phyloP scores from a whole-genome alignment of 2,797 vertebrate genomes.

The Platyrinchus mystaceus region DNA sequence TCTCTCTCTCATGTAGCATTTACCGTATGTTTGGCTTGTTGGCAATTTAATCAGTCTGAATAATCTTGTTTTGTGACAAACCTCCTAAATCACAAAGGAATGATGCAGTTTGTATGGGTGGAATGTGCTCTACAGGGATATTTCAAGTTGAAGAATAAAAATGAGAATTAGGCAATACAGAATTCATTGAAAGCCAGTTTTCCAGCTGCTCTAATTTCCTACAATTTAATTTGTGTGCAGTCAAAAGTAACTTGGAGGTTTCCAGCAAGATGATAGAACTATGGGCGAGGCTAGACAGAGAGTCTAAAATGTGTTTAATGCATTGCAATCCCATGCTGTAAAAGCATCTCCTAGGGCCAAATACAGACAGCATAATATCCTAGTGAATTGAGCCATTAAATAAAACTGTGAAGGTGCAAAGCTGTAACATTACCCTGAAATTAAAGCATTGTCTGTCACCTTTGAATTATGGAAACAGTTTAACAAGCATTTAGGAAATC shows the following conservation, averaged over 20 bases:
- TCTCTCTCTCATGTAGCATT: slow-evolving; percentile 54
- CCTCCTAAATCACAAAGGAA: slow-evolving; percentile 62
- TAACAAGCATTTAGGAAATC: slow-evolving; percentile 68
- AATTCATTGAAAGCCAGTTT: slow-evolving; percentile 38
- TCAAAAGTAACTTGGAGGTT: slow-evolving; percentile 18
- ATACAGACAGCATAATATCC: slow-evolving; percentile 54
- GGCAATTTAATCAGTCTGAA: slow-evolving; percentile 68
- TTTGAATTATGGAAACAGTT: slow-evolving; percentile 71
- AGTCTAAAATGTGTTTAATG: slow-evolving; percentile 29
- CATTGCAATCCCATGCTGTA: not conserved
- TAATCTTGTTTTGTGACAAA: slow-evolving; percentile 67
- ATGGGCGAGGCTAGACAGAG: not conserved
- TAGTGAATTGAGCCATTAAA: slow-evolving; percentile 76
- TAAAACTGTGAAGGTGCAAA: slow-evolving; percentile 73
- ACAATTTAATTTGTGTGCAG: slow-evolving; percentile 48
- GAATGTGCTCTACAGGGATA: slow-evolving; percentile 46
- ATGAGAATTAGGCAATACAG: slow-evolving; percentile 51
- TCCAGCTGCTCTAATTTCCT: slow-evolving; percentile 48
- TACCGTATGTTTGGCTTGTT: slow-evolving; percentile 59
- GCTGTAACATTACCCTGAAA: slow-evolving; percentile 70
- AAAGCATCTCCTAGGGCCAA: slow-evolving; percentile 65
- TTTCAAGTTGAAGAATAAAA: slow-evolving; percentile 64
- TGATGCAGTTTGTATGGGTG: slow-evolving; percentile 59
- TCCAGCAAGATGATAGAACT: slow-evolving; percentile 41
- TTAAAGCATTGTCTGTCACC: slow-evolving; percentile 74